Evolutionary conservation across 2,113 vertebrate species (phyloP).

Genomic region (Clinocottus analis): DNA sequence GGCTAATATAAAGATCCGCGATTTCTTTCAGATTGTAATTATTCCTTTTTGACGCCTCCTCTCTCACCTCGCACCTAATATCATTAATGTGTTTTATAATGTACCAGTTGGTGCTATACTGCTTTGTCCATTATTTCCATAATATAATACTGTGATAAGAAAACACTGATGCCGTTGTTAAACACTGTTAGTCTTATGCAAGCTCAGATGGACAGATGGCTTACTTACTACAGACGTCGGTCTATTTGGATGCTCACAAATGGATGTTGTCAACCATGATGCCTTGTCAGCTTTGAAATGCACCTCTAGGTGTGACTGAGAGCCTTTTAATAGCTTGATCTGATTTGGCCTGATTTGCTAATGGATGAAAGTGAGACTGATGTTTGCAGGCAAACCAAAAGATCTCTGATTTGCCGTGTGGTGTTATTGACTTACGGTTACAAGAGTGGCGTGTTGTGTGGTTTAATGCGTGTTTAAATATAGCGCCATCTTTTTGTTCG

Average conservation of each 20-base stretch:
- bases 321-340: constrained; percentile 59
- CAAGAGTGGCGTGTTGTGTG: constrained; percentile 23
- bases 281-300: constrained; percentile 54
- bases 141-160: constrained; percentile 37
- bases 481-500: constrained; percentile 2
- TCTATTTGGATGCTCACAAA: constrained; percentile 57
- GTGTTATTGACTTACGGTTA: constrained; percentile 37
- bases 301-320: constrained; percentile 57
- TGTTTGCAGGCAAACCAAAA: constrained; percentile 50
- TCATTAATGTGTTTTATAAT: constrained; percentile 53
- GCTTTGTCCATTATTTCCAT: constrained; percentile 46
- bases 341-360: constrained; percentile 62
- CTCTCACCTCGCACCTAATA: constrained; percentile 33
- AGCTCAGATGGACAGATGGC: constrained; percentile 35
- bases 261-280: constrained; percentile 50
- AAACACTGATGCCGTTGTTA: constrained; percentile 25
- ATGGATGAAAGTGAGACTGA: constrained; percentile 61
- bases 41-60: constrained; percentile 28
- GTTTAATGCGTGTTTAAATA: constrained; percentile 26
- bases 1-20: constrained; percentile 5
- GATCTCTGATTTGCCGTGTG: constrained; percentile 42
- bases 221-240: constrained; percentile 42
- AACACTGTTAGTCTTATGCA: constrained; percentile 20
- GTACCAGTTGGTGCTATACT: constrained; percentile 29
- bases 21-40: constrained; percentile 32